Evolutionary conservation across 2,888 invertebrate genomes (phyloP).

Genomic region (Colostygia pectinataria): DNA sequence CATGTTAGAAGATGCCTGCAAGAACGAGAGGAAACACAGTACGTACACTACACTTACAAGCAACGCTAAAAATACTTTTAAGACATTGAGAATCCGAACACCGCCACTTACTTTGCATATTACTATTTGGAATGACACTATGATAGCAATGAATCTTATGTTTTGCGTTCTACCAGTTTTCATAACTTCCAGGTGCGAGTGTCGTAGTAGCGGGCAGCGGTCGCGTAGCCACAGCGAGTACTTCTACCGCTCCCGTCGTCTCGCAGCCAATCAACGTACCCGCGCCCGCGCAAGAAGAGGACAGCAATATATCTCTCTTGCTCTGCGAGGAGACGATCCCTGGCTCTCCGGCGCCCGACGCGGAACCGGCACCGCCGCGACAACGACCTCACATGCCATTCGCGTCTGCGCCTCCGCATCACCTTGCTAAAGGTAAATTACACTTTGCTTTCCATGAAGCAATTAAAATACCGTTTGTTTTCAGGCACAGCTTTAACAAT

Average conservation of each 20-base stretch:
- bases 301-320: slow-evolving; percentile 88
- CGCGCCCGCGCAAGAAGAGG: slow-evolving; percentile 61
- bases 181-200: slow-evolving; percentile 50
- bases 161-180: too few relatives aligned
- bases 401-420: slow-evolving; percentile 85
- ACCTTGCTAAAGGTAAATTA: slow-evolving; percentile 49
- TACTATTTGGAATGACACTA: too few relatives aligned
- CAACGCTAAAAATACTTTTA: too few relatives aligned
- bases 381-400: slow-evolving; percentile 86
- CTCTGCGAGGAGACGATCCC: slow-evolving; percentile 96
- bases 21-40: slow-evolving; percentile 77
- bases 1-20: slow-evolving; percentile 77
- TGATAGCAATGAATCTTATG: too few relatives aligned
- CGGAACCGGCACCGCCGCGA: slow-evolving; percentile 76
- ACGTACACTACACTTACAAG: too few relatives aligned
- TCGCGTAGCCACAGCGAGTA: slow-evolving; percentile 32
- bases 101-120: too few relatives aligned
- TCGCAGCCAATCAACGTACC: slow-evolving; percentile 4
- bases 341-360: slow-evolving; percentile 91
- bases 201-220: slow-evolving; percentile 63
- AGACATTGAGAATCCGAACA: too few relatives aligned
- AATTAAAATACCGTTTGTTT: too few relatives aligned
- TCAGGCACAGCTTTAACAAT: not conserved
- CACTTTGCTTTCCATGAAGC: too few relatives aligned
- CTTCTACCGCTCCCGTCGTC: slow-evolving; percentile 21